These are phyloP conservation scores for Plumapathes pennacea DNA, from an alignment of 92 coral and sea anemone species.

Conservation along the genomic window DNA sequence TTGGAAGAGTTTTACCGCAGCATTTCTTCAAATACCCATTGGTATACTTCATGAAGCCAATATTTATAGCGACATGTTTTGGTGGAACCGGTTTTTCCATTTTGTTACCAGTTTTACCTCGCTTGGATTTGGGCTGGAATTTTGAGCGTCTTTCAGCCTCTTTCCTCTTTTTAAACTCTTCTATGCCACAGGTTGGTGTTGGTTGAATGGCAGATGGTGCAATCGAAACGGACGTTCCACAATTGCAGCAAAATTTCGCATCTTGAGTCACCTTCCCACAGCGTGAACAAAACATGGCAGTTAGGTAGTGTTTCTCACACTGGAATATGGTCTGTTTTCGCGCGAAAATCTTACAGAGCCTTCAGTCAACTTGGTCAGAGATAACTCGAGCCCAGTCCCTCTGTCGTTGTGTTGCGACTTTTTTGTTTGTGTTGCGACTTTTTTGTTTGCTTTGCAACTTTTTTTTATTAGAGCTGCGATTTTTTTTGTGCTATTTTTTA, in stretches of 20 bases:
- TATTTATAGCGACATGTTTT: slow-evolving; percentile 40
- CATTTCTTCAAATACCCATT: slow-evolving; percentile 40
- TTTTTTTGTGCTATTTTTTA: background rate
- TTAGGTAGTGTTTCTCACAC: background rate
- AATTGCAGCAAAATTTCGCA: slow-evolving; percentile 34
- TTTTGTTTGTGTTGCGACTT: too few relatives aligned
- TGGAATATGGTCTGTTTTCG: slow-evolving; percentile 14
- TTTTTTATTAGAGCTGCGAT: background rate
- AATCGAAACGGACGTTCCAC: slow-evolving; percentile 10
- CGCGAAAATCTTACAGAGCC: background rate
- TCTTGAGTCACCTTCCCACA: slow-evolving; percentile 17
- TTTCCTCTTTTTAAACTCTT: slow-evolving; percentile 37
- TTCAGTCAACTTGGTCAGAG: background rate
- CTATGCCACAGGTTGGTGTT: slow-evolving; percentile 25
- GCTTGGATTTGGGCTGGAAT: slow-evolving; percentile 41
- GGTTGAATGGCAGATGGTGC: background rate
- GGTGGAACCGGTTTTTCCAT: background rate
- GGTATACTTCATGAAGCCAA: slow-evolving; percentile 42
- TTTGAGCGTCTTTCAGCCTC: slow-evolving; percentile 53
- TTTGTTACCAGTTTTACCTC: slow-evolving; percentile 11
- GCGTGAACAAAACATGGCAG: slow-evolving; percentile 33
- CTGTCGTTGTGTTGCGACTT: background rate
- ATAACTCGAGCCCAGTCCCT: background rate
- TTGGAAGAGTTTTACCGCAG: slow-evolving; percentile 53
- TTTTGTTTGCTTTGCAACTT: background rate